Evolutionary conservation across 2,888 invertebrate species (phyloP).

Genomic region (Napeogenes inachia): DNA sequence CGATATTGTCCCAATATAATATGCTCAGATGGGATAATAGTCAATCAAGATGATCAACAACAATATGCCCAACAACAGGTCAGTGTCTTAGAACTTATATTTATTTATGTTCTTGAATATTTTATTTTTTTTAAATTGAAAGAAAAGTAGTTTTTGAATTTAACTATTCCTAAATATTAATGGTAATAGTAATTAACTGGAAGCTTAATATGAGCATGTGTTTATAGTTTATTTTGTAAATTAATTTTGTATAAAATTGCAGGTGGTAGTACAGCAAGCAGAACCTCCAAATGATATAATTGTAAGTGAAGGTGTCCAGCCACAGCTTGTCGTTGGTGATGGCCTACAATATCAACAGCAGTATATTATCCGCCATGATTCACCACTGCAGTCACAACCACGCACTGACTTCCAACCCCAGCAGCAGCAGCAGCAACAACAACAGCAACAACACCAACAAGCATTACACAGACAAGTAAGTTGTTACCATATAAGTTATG

Average conservation of each 20-base stretch:
- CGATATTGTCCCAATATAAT: conserved; percentile 79
- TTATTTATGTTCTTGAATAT: neutral
- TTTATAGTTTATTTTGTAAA: neutral
- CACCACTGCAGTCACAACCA: conserved; percentile 53
- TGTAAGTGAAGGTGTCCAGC: conserved; percentile 70
- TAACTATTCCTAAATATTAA: neutral
- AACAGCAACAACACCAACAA: conserved; percentile 42
- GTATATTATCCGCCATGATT: conserved; percentile 71
- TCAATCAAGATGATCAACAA: conserved; percentile 72
- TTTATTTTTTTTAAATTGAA: neutral
- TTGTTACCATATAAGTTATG: conserved; percentile 1
- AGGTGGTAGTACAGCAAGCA: conserved; percentile 76
- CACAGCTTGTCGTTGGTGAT: conserved; percentile 66
- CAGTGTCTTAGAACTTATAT: conserved; percentile 12
- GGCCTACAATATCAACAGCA: conserved; percentile 70
- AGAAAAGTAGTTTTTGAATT: neutral
- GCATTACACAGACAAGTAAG: conserved; percentile 57
- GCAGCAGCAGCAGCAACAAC: conserved; percentile 46
- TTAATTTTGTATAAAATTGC: conserved; percentile 20
- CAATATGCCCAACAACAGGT: conserved; percentile 73
- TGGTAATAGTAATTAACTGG: neutral
- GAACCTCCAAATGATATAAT: conserved; percentile 75
- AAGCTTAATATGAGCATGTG: too few relatives aligned
- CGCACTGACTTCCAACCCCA: conserved; percentile 60
- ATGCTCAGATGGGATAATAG: conserved; percentile 72